A percentile compares a stretch with the other conserved stretches of the same genome.
Evolutionary conservation across 2,113 vertebrate species (phyloP).

Genomic region (Myxocyprinus asiaticus): DNA sequence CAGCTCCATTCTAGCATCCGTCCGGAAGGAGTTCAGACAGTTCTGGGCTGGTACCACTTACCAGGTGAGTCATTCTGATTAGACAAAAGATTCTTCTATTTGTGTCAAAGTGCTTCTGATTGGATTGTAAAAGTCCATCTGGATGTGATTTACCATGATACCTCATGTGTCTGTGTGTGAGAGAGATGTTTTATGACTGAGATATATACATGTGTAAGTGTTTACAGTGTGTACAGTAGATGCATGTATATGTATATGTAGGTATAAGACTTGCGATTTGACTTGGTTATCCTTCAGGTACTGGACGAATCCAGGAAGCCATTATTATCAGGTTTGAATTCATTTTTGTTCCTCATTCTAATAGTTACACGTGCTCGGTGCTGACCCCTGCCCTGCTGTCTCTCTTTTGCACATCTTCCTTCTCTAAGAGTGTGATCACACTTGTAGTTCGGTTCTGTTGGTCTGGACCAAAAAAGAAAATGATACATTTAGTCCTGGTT

Average conservation of each 20-base stretch:
- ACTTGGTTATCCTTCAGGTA: constrained; percentile 79
- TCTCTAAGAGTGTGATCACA: too few species aligned
- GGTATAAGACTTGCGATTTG: constrained; percentile 53
- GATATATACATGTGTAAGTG: too few species aligned
- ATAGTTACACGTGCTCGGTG: constrained; percentile 17
- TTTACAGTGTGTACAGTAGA: too few species aligned
- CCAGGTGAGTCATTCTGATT: constrained; percentile 76
- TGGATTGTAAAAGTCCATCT: too few species aligned
- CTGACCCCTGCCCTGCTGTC: constrained; percentile 17
- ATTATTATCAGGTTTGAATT: constrained; percentile 78
- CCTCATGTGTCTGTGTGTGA: background rate
- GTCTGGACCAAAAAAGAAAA: too few species aligned
- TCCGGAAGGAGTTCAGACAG: constrained; percentile 84
- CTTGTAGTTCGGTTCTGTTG: too few species aligned
- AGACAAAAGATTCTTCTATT: too few species aligned
- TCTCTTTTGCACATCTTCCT: background rate
- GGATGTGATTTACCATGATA: too few species aligned
- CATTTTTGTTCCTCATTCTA: constrained; percentile 25
- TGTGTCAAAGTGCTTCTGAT: too few species aligned
- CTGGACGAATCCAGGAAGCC: constrained; percentile 82
- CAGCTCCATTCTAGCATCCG: constrained; percentile 81
- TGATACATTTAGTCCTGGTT: too few species aligned
- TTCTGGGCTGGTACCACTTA: constrained; percentile 90
- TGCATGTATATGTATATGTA: too few species aligned
- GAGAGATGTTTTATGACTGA: too few species aligned